These are phyloP conservation scores for Andrena fulva DNA, from an alignment of 2,888 invertebrate genomes.

Conservation along the genomic window DNA sequence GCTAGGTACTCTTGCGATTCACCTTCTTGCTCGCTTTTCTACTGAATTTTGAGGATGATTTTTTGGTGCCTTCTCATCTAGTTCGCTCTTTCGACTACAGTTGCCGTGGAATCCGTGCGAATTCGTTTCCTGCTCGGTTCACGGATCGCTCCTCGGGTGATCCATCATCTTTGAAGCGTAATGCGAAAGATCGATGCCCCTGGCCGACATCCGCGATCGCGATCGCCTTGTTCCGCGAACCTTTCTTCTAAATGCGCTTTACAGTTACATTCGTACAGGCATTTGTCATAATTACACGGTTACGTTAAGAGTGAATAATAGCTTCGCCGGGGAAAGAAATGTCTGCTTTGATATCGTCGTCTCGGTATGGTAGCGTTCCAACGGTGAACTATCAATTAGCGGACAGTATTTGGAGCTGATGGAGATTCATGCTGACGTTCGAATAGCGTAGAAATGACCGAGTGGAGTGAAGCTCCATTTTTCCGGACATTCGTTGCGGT, in stretches of 20 bases:
- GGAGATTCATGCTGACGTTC: slow-evolving; percentile 22
- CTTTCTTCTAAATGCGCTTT: slow-evolving; percentile 36
- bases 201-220: slow-evolving; percentile 19
- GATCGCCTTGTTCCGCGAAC: slow-evolving; percentile 13
- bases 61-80: not conserved
- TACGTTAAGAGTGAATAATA: slow-evolving; percentile 39
- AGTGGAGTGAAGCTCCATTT: slow-evolving; percentile 11
- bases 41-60: not conserved
- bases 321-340: slow-evolving; percentile 11
- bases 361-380: slow-evolving; percentile 6
- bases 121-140: slow-evolving; percentile 14
- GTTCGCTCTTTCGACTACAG: not conserved
- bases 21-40: not conserved
- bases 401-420: slow-evolving; percentile 28
- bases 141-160: slow-evolving; percentile 7
- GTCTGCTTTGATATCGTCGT: slow-evolving; percentile 8
- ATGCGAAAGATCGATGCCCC: slow-evolving; percentile 31
- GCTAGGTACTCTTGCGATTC: not conserved
- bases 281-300: slow-evolving; percentile 44
- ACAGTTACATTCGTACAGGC: slow-evolving; percentile 33
- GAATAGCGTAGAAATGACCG: not conserved
- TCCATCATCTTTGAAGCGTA: slow-evolving; percentile 36
- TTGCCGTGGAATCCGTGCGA: not conserved
- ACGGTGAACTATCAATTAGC: slow-evolving; percentile 35
- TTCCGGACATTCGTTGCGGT: not conserved